These are phyloP conservation scores for Ptychodera flava DNA, from an alignment of 35 echinoderm and acorn worm genomes.

Conservation along the genomic window DNA sequence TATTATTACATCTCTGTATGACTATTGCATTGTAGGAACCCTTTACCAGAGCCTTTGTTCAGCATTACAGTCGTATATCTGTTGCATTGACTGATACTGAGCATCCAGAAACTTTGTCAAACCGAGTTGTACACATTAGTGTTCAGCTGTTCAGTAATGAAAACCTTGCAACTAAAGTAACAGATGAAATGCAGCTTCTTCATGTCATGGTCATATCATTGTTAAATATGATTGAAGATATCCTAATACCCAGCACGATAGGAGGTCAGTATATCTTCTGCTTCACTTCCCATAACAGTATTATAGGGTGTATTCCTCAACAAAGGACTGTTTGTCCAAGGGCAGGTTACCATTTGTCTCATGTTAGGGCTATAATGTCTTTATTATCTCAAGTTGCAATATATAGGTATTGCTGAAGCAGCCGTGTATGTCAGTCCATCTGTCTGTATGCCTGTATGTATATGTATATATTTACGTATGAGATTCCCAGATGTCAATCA, in stretches of 20 bases:
- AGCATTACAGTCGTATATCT: conserved; percentile 76
- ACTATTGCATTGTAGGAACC: conserved; percentile 39
- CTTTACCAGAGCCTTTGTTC: conserved; percentile 80
- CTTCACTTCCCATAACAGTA: neutral
- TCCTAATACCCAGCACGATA: conserved; percentile 46
- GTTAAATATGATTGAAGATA: conserved; percentile 43
- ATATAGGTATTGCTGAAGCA: too few species aligned
- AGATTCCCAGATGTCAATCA: too few species aligned
- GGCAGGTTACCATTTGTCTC: neutral
- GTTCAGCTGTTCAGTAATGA: conserved; percentile 98
- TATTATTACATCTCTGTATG: too few species aligned
- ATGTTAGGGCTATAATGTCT: too few species aligned
- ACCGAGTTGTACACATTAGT: conserved; percentile 90
- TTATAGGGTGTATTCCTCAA: neutral
- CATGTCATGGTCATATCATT: conserved; percentile 70
- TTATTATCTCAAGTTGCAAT: too few species aligned
- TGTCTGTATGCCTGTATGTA: too few species aligned
- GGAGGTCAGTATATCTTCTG: conserved; percentile 21
- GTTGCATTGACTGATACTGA: conserved; percentile 53
- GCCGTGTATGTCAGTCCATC: too few species aligned
- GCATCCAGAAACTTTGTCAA: conserved; percentile 47
- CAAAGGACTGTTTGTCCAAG: neutral
- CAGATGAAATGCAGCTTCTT: conserved; percentile 49
- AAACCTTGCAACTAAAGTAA: conserved; percentile 60
- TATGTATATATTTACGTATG: too few species aligned